Evolutionary conservation across 2,113 vertebrate genomes (phyloP).

Genomic region (Diadophis punctatus): DNA sequence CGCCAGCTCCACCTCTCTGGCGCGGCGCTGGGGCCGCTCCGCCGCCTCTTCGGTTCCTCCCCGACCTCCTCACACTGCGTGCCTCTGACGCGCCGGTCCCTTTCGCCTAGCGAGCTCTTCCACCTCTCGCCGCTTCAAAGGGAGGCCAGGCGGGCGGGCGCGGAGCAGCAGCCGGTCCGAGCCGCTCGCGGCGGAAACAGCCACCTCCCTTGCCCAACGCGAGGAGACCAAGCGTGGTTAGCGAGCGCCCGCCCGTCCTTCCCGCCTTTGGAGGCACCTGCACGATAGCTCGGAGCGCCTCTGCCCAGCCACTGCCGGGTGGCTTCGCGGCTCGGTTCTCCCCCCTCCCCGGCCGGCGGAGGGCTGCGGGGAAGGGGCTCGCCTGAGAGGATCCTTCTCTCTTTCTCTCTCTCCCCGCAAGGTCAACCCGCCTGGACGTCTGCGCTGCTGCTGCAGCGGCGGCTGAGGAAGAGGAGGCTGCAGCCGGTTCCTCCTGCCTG

Average conservation of each 20-base stretch:
- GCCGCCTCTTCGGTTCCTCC: not conserved
- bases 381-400: conserved; percentile 1
- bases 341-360: too few species aligned
- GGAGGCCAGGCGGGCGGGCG: not conserved
- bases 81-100: not conserved
- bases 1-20: not conserved
- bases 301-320: not conserved
- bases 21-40: not conserved
- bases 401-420: conserved; percentile 57
- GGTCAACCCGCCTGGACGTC: conserved; percentile 60
- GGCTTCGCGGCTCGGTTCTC: not conserved
- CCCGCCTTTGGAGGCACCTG: not conserved
- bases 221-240: not conserved
- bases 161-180: not conserved
- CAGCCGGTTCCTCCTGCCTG: not conserved
- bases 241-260: not conserved
- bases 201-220: not conserved
- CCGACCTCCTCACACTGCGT: not conserved
- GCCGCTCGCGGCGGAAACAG: not conserved
- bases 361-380: not conserved
- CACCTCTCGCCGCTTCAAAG: not conserved
- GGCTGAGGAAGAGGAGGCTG: not conserved
- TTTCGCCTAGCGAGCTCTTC: not conserved
- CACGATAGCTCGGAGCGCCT: not conserved
- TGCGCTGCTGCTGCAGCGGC: not conserved